Conservation (phyloP, 2,888 invertebrate genomes). For the Gortyna flavago region DNA sequence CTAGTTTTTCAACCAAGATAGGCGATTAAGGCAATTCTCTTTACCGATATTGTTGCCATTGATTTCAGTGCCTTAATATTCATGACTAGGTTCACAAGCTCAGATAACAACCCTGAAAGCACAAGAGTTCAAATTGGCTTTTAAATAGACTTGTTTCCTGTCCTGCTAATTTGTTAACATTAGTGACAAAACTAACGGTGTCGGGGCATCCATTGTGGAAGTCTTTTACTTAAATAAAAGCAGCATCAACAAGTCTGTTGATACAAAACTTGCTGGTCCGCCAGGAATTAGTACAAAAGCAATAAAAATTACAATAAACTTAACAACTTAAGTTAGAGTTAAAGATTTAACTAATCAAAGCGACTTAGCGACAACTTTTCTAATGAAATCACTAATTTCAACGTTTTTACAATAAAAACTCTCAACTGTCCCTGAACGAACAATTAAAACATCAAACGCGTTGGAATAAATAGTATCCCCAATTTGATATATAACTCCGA, state of each 20-base stretch:
- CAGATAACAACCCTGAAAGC: neutral
- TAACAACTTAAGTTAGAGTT: neutral
- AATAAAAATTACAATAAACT: slow-evolving; percentile 18
- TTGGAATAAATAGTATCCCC: slow-evolving; percentile 13
- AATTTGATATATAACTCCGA: slow-evolving; percentile 39
- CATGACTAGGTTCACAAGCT: neutral
- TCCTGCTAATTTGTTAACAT: neutral
- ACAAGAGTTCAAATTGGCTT: neutral
- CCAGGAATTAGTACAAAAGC: slow-evolving; percentile 5
- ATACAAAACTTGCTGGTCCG: neutral
- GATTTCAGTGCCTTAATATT: neutral
- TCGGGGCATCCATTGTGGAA: neutral
- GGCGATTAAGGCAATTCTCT: neutral
- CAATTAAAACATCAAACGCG: slow-evolving; percentile 25
- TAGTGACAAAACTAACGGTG: slow-evolving; percentile 5
- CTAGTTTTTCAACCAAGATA: neutral
- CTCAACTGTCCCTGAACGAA: neutral
- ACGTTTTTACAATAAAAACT: slow-evolving; percentile 19
- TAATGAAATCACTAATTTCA: slow-evolving; percentile 8
- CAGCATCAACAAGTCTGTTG: slow-evolving; percentile 6
- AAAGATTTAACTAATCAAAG: neutral
- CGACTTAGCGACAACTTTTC: neutral
- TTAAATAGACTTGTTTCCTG: neutral
- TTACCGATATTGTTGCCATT: neutral
- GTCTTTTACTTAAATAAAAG: slow-evolving; percentile 1